Conservation (phyloP, 2,113 vertebrate genomes). For the Numida meleagris region DNA sequence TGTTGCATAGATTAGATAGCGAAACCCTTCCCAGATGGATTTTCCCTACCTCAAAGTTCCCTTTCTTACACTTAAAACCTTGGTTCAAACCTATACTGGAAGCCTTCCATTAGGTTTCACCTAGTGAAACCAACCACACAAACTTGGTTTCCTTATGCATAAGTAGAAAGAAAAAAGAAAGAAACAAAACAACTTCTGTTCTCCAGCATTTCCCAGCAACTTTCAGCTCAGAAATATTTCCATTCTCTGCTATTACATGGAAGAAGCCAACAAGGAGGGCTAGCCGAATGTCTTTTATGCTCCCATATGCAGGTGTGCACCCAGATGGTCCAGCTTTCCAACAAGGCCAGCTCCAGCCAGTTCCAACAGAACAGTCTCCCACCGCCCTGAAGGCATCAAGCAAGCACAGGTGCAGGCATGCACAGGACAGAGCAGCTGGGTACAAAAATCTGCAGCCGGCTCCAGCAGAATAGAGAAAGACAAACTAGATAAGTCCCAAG, state of each 20-base stretch:
- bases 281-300: neutral
- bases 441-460: neutral
- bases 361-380: neutral
- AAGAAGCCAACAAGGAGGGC: neutral
- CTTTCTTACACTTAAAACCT: neutral
- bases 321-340: neutral
- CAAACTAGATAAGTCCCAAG: neutral
- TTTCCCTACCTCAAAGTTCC: neutral
- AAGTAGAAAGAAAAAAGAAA: neutral
- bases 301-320: accelerated
- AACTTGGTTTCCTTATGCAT: neutral
- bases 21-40: neutral
- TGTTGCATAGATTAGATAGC: accelerated
- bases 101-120: neutral
- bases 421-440: neutral
- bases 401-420: neutral
- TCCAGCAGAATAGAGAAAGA: neutral
- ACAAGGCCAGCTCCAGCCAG: neutral
- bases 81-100: neutral
- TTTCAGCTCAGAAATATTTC: neutral
- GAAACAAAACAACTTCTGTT: neutral
- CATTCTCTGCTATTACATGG: neutral
- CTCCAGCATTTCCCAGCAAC: neutral
- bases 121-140: neutral
- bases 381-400: neutral